A percentile compares a stretch with the other conserved stretches of the same genome.
Evolutionary conservation across 2,113 vertebrate genomes (phyloP).

Genomic region (Brachyistius frenatus): DNA sequence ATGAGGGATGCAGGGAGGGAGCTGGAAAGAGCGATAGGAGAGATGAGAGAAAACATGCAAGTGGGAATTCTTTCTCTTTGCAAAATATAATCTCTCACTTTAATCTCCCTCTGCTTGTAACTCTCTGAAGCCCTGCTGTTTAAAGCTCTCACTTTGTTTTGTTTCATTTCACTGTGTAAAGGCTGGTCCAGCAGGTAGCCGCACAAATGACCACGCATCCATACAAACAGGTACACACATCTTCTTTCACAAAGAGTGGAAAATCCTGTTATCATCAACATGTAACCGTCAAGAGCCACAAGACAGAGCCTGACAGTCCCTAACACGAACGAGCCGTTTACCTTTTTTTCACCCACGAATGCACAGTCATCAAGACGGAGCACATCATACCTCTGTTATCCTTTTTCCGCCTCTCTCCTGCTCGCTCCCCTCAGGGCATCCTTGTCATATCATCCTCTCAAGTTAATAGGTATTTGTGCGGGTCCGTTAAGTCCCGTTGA

Average conservation of each 20-base stretch:
- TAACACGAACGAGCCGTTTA: background rate
- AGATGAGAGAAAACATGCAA: constrained; percentile 68
- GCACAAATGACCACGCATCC: constrained; percentile 26
- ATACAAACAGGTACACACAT: constrained; percentile 6
- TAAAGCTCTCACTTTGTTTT: constrained; percentile 49
- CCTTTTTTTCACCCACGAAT: constrained; percentile 1
- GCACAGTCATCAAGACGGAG: constrained; percentile 45
- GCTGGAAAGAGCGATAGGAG: constrained; percentile 43
- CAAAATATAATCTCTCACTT: constrained; percentile 75
- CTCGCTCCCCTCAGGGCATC: constrained; percentile 42
- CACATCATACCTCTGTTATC: constrained; percentile 64
- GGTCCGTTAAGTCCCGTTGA: constrained; percentile 49
- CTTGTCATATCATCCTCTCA: constrained; percentile 56
- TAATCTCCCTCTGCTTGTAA: constrained; percentile 69
- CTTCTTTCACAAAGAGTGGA: background rate
- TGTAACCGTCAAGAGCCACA: background rate
- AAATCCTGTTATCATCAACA: constrained; percentile 4
- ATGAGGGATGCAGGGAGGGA: constrained; percentile 46
- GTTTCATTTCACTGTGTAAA: background rate
- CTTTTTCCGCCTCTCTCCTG: constrained; percentile 37
- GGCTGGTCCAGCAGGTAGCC: constrained; percentile 51
- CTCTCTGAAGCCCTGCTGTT: constrained; percentile 60
- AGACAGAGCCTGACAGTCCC: background rate
- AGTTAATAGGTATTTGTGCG: constrained; percentile 37
- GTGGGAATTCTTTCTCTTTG: constrained; percentile 72